Evolutionary conservation across 1,140 invertebrate species (phyloP).

Genomic region (Sycophila sp.): DNA sequence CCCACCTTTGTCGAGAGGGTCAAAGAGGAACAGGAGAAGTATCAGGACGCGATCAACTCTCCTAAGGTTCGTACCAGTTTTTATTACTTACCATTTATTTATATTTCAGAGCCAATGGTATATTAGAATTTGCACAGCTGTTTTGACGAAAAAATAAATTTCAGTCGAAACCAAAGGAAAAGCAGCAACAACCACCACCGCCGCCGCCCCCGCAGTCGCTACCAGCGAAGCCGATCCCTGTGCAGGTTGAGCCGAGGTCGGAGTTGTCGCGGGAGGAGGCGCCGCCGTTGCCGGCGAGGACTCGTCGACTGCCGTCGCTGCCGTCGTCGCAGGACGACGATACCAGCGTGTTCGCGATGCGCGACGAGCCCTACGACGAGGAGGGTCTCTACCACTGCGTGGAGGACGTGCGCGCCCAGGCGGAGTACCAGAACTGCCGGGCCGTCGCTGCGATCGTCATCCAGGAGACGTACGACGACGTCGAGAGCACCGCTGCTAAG

Average conservation of each 20-base stretch:
- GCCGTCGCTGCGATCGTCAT: neutral
- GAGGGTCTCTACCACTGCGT: slow-evolving; percentile 61
- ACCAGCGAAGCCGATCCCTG: no score
- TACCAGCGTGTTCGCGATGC: slow-evolving; percentile 33
- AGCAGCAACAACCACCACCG: neutral
- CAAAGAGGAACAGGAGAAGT: slow-evolving; percentile 22
- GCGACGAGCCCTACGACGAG: slow-evolving; percentile 50
- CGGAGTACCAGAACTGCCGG: slow-evolving; percentile 51
- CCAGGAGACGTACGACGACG: slow-evolving; percentile 51
- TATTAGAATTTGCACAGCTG: no score
- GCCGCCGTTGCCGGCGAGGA: slow-evolving; percentile 52
- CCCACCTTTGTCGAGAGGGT: slow-evolving; percentile 25
- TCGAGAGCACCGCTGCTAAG: slow-evolving; percentile 3
- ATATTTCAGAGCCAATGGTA: neutral
- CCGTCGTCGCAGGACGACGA: slow-evolving; percentile 37
- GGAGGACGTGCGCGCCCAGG: slow-evolving; percentile 51
- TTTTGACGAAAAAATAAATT: no score
- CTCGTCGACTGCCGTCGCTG: slow-evolving; percentile 53
- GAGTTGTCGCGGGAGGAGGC: slow-evolving; percentile 13
- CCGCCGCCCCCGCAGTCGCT: no score
- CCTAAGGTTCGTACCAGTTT: slow-evolving; percentile 6
- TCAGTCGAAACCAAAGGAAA: slow-evolving; percentile 19
- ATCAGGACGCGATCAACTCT: slow-evolving; percentile 21
- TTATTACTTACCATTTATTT: neutral
- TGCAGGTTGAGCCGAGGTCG: no score